Evolutionary conservation across 2,888 invertebrate genomes (phyloP).

Genomic region (Thecocarcelia acutangulata): DNA sequence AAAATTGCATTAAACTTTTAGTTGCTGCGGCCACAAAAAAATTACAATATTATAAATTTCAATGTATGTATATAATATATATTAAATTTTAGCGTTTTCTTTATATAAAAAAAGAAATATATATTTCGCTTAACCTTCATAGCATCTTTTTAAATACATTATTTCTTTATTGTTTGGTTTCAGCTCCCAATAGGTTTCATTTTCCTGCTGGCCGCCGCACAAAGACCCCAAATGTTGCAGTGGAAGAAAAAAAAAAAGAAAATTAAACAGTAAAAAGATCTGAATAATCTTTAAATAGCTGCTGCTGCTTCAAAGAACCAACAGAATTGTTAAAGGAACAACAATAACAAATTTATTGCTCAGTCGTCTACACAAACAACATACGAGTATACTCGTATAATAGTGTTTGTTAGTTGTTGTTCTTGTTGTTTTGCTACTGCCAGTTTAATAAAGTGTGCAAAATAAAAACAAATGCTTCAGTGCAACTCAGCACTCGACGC

Average conservation of each 20-base stretch:
- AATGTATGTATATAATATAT: too few relatives aligned
- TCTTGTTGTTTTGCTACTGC: slow-evolving; percentile 20
- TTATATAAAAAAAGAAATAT: too few relatives aligned
- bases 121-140: too few relatives aligned
- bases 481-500: slow-evolving; percentile 75
- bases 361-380: slow-evolving; percentile 32
- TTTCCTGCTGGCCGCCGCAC: slow-evolving; percentile 20
- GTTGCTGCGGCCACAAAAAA: too few relatives aligned
- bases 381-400: slow-evolving; percentile 30
- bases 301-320: slow-evolving; percentile 36
- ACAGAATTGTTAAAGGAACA: neutral
- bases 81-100: too few relatives aligned
- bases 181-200: neutral
- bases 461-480: slow-evolving; percentile 61
- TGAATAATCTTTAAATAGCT: slow-evolving; percentile 63
- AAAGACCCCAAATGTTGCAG: slow-evolving; percentile 57
- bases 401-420: slow-evolving; percentile 3
- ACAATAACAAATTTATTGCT: slow-evolving; percentile 3
- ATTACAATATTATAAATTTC: too few relatives aligned
- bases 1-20: too few relatives aligned
- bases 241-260: slow-evolving; percentile 32
- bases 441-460: slow-evolving; percentile 51
- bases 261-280: slow-evolving; percentile 47
- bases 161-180: too few relatives aligned
- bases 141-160: too few relatives aligned